These are phyloP conservation scores for Fopius arisanus DNA, from an alignment of 1,140 invertebrate species.

Conservation along the genomic window DNA sequence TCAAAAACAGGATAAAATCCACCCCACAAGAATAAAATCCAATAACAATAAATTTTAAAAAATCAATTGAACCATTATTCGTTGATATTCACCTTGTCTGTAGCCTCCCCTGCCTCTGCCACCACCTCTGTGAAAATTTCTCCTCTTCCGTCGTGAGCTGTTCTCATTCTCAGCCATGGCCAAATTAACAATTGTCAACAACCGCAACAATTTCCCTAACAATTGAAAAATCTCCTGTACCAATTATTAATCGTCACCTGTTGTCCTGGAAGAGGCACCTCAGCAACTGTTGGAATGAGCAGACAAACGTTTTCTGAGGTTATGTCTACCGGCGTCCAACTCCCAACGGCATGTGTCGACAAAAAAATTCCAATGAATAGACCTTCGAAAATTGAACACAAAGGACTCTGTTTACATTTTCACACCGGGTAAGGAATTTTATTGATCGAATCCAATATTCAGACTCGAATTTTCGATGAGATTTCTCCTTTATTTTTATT, in stretches of 20 bases:
- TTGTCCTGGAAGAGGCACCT: not conserved
- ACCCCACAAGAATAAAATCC: not conserved
- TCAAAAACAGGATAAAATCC: too few relatives aligned
- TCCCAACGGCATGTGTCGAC: not conserved
- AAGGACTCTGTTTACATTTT: not conserved
- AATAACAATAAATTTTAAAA: not conserved
- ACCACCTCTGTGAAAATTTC: constrained; percentile 22
- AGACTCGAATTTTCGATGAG: not conserved
- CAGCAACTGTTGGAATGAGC: not conserved
- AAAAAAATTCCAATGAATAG: not conserved
- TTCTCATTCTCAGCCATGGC: constrained; percentile 30
- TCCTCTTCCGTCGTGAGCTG: not conserved
- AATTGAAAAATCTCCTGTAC: not conserved
- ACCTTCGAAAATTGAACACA: not conserved
- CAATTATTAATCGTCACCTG: not conserved
- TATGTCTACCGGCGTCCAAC: not conserved
- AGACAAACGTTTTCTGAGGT: not conserved
- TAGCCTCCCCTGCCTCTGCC: constrained; percentile 22
- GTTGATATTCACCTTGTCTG: not conserved
- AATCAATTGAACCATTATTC: not conserved
- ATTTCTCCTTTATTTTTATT: not conserved
- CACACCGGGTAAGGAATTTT: not conserved
- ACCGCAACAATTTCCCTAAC: not conserved
- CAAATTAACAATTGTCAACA: not conserved
- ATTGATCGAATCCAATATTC: not conserved